Conservation (phyloP, 2,888 invertebrate genomes). For the Diarsia mendica region DNA sequence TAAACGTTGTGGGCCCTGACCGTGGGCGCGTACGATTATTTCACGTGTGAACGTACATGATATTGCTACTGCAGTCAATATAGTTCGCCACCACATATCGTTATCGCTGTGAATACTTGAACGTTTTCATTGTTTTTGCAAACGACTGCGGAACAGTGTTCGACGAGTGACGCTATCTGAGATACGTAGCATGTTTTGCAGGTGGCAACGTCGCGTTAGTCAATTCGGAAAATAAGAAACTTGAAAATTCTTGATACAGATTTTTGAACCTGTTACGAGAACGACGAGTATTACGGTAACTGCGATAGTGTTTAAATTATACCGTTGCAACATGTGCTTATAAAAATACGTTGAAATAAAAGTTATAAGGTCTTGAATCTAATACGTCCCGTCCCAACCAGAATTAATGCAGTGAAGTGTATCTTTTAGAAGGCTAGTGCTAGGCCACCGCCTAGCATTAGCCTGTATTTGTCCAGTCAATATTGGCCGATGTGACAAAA, state of each 20-base stretch:
- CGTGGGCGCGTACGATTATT: slow-evolving; percentile 73
- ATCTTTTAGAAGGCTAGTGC: too few species aligned
- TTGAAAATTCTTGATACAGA: background rate
- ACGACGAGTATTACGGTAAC: slow-evolving; percentile 1
- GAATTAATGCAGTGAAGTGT: background rate
- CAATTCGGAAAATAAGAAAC: slow-evolving; percentile 22
- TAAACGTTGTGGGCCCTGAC: slow-evolving; percentile 76
- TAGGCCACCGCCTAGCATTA: too few species aligned
- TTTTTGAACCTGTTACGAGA: slow-evolving; percentile 24
- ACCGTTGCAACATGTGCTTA: background rate
- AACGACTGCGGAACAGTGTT: slow-evolving; percentile 30
- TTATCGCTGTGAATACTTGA: slow-evolving; percentile 72
- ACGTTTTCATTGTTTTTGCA: slow-evolving; percentile 58
- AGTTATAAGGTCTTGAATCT: background rate
- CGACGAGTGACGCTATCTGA: too few species aligned
- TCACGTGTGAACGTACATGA: slow-evolving; percentile 86
- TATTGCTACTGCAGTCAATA: slow-evolving; percentile 79
- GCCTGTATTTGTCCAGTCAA: too few species aligned
- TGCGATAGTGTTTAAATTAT: background rate
- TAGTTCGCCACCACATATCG: slow-evolving; percentile 82
- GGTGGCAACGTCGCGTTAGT: slow-evolving; percentile 36
- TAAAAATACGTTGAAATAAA: background rate
- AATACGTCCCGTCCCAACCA: background rate
- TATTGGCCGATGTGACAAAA: background rate
- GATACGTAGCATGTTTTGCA: slow-evolving; percentile 39